A percentile compares a stretch with the other conserved stretches of the same genome.
Conservation (phyloP, 2,888 invertebrate species). For the Anticlea derivata region DNA sequence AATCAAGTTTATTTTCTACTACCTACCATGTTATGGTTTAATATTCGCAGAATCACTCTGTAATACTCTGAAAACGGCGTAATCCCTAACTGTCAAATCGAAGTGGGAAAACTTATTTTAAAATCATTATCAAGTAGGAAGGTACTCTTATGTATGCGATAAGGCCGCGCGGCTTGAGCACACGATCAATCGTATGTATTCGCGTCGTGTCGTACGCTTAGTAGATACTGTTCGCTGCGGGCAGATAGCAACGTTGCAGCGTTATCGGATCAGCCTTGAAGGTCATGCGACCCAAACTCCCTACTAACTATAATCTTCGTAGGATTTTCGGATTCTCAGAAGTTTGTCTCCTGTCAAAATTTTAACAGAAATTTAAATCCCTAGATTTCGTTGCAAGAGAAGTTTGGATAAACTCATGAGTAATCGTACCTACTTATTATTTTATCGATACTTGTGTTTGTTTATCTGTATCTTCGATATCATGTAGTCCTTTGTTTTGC, state of each 20-base stretch:
- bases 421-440: too few species aligned
- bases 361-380: slow-evolving; percentile 41
- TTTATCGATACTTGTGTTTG: too few species aligned
- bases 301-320: slow-evolving; percentile 51
- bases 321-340: slow-evolving; percentile 55
- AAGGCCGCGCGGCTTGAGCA: slow-evolving; percentile 54
- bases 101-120: slow-evolving; percentile 72
- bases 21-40: too few species aligned
- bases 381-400: slow-evolving; percentile 24
- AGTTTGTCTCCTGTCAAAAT: slow-evolving; percentile 47
- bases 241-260: slow-evolving; percentile 62
- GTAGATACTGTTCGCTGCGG: slow-evolving; percentile 37
- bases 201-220: slow-evolving; percentile 15
- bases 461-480: too few species aligned
- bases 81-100: slow-evolving; percentile 63
- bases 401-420: background rate
- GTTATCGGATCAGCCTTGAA: slow-evolving; percentile 65
- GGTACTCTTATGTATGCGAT: slow-evolving; percentile 48
- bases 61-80: slow-evolving; percentile 24
- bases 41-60: too few species aligned
- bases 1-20: too few species aligned
- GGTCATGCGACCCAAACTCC: slow-evolving; percentile 59
- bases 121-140: slow-evolving; percentile 71
- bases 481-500: too few species aligned
- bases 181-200: slow-evolving; percentile 70